Evolutionary conservation across 1,140 invertebrate species (phyloP), one percentile per base, ranked within the genome.

Genomic region (Aphelenchoides avenae): DNA sequence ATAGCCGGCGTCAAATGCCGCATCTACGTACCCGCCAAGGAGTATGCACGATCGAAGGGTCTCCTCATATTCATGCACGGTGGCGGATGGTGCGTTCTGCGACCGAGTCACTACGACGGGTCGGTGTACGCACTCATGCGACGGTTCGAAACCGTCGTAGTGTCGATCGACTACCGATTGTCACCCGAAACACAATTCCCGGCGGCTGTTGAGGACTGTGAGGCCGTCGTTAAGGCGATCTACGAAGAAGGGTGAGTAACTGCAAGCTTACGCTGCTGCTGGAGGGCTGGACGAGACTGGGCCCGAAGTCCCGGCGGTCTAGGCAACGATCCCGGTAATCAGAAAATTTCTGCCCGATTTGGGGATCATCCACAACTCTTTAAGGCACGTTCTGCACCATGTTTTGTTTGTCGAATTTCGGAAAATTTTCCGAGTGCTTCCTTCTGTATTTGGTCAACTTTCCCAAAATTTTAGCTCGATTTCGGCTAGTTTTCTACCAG

Each of bases 11-110:
- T 74, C 24, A 51, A 43, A 24, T 76, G 74, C 50, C 52, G 73
- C 18, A 44, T 75, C 26, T 75, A 75, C 53, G 5, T 57, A 5
- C 72, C 72, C 9, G 11, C 48, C 15, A 54, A 58, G n/a, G 30
- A 61, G 33, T 43, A 15, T 30, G 49, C 49, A 34, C 58, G 47
- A 7, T 52, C 56, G n/a, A 55, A 77, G 30, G 57, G 51, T 18
- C 52, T 48, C 13, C 31, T 75, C 22, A 47, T 75, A n/a, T 75
- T 70, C 41, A 77, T 75, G 29, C 72, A 75, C 56, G 71, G 71
- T 18, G 71, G 71, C 29, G 71, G 71, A 24, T 77, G 61, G 66
- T 72, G 64, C 47, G 68, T 68, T 22, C 55, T 53, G 60, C 53
- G 37, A 40, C 55, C 56, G 18, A 52, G 69, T 71, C n/a, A n/a